Base-by-base conservation (phyloP, 2,113 vertebrate species). In the Ptyas mucosa region DNA sequence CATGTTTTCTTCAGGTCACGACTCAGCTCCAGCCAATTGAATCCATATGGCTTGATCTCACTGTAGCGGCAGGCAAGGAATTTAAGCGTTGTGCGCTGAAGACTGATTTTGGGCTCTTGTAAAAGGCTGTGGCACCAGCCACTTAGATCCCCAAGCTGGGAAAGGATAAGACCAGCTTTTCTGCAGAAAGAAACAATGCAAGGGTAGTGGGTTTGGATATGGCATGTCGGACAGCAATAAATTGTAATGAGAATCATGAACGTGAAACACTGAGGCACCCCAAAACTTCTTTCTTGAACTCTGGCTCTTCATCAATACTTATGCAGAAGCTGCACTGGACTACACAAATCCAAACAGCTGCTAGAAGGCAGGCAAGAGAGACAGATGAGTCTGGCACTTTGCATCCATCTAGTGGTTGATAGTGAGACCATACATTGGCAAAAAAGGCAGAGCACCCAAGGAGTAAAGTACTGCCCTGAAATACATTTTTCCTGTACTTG, bases 61-160 rank as follows among this genome's bases (percentile, higher is more conserved):
- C 98, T 99, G 98, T 99, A 99, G 91, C 99, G 99, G 95, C 99
- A 99, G 91, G 98, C 98, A 8, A 99, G 98, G 97, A 98, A 99
- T 95, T 98, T 98, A 94, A 99, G 98, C 5, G 99, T 98, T 0
- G 98, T 97, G 61, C 99, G 98, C 46, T 98, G 98, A 23, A 99
- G 97, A 93, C 98, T 98, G 53, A 99, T 99, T 97, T 98, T 99
- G 51, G 98, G 98, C 96, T 99, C 99, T 96, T 98, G 98, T 9
- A 99, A 98, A 61, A 99, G 99, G 86, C 98, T 97, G 5, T 98
- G 98, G 95, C 99, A 99, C 99, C 99, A 99, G 18, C 96, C 96
- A 69, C 99, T 99, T 94, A 99, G 98, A 26, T 99, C 98, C 2
- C 98, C 98, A 2, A 99, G 97, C 97, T 99, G 99, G 0, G 99